Percentiles rank a stretch among this genome's conserved stretches.
Evolutionary conservation across 2,113 vertebrate species (phyloP).

Genomic region (Carassius auratus): DNA sequence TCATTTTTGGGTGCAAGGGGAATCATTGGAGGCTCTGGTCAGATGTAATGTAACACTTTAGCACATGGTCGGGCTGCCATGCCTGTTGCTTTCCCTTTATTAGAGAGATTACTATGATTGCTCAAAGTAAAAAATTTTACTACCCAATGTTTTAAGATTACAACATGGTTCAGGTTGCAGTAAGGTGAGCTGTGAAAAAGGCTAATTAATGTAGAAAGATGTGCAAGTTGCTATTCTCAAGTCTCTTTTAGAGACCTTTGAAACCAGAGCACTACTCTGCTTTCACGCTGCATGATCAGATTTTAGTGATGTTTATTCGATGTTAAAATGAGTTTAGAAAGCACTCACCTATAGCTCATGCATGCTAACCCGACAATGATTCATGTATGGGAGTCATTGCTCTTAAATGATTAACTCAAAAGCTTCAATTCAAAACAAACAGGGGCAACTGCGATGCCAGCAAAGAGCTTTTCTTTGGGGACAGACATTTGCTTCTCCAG

Average conservation of each 20-base stretch:
- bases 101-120: slow-evolving; percentile 29
- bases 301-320: slow-evolving; percentile 18
- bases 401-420: too few relatives aligned
- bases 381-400: too few relatives aligned
- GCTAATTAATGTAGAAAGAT: neutral
- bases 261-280: neutral
- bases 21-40: slow-evolving; percentile 6
- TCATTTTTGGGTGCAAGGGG: neutral
- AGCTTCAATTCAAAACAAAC: too few relatives aligned
- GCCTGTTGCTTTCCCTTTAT: slow-evolving; percentile 6
- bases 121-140: neutral
- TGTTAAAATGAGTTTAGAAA: slow-evolving; percentile 30
- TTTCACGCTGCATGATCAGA: neutral
- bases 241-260: neutral
- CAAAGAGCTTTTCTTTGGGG: too few relatives aligned
- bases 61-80: slow-evolving; percentile 11
- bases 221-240: neutral
- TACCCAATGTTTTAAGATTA: neutral
- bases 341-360: too few relatives aligned
- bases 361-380: too few relatives aligned
- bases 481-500: too few relatives aligned
- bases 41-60: slow-evolving; percentile 24
- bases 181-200: slow-evolving; percentile 8
- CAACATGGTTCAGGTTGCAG: neutral
- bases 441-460: too few relatives aligned